Percentiles rank a stretch among this genome's conserved stretches.
Conservation (phyloP, 2,888 invertebrate species). For the Pterostichus niger region DNA sequence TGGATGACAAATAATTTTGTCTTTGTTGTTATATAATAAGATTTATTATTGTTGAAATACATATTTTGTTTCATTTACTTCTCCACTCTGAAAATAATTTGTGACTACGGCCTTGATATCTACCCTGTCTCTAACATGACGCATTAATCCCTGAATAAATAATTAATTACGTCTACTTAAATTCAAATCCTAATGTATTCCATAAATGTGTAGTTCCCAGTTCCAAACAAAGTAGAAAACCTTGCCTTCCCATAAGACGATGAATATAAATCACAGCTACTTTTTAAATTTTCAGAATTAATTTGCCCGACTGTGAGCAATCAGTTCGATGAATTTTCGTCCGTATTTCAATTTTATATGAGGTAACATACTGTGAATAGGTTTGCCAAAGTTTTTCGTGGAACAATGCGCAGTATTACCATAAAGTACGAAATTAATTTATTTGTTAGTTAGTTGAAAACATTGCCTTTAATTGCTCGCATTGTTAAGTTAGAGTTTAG, state of each 20-base stretch:
- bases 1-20: too few relatives aligned
- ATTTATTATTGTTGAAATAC: too few relatives aligned
- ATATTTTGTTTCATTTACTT: too few relatives aligned
- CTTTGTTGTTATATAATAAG: too few relatives aligned
- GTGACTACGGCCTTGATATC: too few relatives aligned
- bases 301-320: background rate
- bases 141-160: too few relatives aligned
- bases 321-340: constrained; percentile 4
- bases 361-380: constrained; percentile 4
- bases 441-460: constrained; percentile 18
- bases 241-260: background rate
- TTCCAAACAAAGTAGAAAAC: background rate
- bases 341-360: constrained; percentile 29
- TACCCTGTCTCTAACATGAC: too few relatives aligned
- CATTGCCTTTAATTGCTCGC: background rate
- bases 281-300: constrained; percentile 16
- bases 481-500: constrained; percentile 15
- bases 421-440: constrained; percentile 24
- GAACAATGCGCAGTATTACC: background rate
- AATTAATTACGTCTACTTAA: too few relatives aligned
- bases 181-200: too few relatives aligned
- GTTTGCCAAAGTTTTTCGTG: constrained; percentile 1
- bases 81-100: too few relatives aligned
- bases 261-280: background rate
- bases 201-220: too few relatives aligned